Evolutionary conservation across 1,140 invertebrate species (phyloP), one percentile per base, ranked within the genome.

Genomic region (Araneus ventricosus): DNA sequence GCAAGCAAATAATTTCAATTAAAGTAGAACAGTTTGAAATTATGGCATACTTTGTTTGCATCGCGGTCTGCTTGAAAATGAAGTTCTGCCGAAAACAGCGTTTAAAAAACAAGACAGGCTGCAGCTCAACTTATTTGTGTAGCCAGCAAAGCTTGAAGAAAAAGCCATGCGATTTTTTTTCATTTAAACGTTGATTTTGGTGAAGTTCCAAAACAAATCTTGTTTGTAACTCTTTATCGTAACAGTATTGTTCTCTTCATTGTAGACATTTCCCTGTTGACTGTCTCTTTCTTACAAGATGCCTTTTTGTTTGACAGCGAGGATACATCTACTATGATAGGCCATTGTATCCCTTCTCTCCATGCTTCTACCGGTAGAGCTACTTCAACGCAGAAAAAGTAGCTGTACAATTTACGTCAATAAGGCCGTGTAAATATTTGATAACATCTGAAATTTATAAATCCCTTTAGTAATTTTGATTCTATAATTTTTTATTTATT

Each of bases 151-250:
- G 82, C 82, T 70, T 80, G 22, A 70, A 75, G 41, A 92, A 34
- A 79, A 79, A 52, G 61, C 80, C 41, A 52, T 45, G 63, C 27
- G 86, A 24, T 75, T 70, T 87, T 63, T 92, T 37, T 91, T 70
- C 67, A 30, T 59, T 82, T 34, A 84, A 30, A 22, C 24, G 84
- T 87, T 92, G 82, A 61, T 45, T 75, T 92, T 92, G 91, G 91
- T 41, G 87, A 75, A 39, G 82, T 52, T 92, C 91, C 91, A 92
- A 92, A 75, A 37, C 84, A 75, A 92, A 92, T 92, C 91, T 61
- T 87, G 57, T 86, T 92, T 87, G 39, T 70, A 59, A 75, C 27
- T 91, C 75, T 92, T 92, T 87, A 87, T 92, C 82, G 30, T 92
- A 57, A 67, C 80, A 30, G 57, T 91, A 92, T 87, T 92, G 84